Conservation (phyloP, 2,113 vertebrate genomes). For the Chaetorhynchus papuensis region DNA sequence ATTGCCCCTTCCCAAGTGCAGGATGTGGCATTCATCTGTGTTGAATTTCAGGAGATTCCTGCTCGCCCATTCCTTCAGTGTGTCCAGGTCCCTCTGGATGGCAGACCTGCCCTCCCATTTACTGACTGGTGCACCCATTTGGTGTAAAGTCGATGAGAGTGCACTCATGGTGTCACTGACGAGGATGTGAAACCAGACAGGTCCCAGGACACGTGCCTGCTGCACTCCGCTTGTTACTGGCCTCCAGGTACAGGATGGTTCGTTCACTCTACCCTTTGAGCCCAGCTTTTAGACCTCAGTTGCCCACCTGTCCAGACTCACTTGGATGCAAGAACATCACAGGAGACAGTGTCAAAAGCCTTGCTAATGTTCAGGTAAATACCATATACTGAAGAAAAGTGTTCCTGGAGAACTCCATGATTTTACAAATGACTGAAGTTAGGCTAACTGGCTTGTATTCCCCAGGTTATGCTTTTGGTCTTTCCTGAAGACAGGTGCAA, state of each 20-base stretch:
- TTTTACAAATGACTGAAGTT: background rate
- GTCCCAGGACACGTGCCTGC: background rate
- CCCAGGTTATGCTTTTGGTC: background rate
- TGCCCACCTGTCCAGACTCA: rapidly evolving
- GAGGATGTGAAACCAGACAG: background rate
- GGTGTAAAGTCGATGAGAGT: background rate
- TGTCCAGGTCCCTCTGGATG: background rate
- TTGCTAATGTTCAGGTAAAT: background rate
- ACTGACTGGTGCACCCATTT: background rate
- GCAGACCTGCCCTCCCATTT: background rate
- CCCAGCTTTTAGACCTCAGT: background rate
- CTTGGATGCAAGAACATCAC: background rate
- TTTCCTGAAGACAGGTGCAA: background rate
- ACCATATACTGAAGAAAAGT: background rate
- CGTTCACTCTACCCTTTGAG: background rate
- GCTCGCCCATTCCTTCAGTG: background rate
- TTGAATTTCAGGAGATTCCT: background rate
- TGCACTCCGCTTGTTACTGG: background rate
- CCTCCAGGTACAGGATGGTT: background rate
- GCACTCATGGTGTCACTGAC: background rate
- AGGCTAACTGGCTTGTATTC: background rate
- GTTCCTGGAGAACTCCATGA: background rate
- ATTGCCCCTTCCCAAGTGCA: background rate
- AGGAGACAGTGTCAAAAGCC: background rate
- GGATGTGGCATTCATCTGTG: background rate